These are phyloP conservation scores for Andricus quercusramuli DNA, from an alignment of 2,888 invertebrate species.

Conservation along the genomic window DNA sequence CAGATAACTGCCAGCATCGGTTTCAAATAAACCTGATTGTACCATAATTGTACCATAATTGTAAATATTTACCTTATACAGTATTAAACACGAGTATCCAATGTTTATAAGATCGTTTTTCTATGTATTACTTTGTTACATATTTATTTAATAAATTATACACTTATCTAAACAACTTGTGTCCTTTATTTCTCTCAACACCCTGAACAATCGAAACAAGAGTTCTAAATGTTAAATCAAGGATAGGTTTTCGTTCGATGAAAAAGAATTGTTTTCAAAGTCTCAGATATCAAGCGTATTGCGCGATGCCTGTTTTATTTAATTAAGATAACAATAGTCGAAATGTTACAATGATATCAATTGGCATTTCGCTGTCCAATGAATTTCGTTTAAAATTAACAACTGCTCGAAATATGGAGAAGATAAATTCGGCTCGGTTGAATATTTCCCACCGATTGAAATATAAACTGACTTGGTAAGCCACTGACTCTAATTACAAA, in stretches of 20 bases:
- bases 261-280: slow-evolving; percentile 9
- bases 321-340: slow-evolving; percentile 69
- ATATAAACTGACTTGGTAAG: neutral
- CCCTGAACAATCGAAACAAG: neutral
- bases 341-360: slow-evolving; percentile 69
- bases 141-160: slow-evolving; percentile 18
- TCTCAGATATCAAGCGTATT: slow-evolving; percentile 15
- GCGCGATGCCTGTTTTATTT: slow-evolving; percentile 60
- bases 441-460: neutral
- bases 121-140: neutral
- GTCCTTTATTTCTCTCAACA: neutral
- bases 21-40: slow-evolving; percentile 26
- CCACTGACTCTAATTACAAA: slow-evolving; percentile 6
- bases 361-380: slow-evolving; percentile 52
- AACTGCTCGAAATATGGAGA: slow-evolving; percentile 48
- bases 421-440: neutral
- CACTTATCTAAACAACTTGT: neutral
- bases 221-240: neutral
- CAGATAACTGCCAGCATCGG: slow-evolving; percentile 23
- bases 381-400: neutral
- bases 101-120: neutral
- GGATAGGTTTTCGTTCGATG: slow-evolving; percentile 1
- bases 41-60: slow-evolving; percentile 9
- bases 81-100: slow-evolving; percentile 17
- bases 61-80: slow-evolving; percentile 21